phyloP scores from a whole-genome alignment of 2,797 vertebrate species.

The Lagocephalus sceleratus region DNA sequence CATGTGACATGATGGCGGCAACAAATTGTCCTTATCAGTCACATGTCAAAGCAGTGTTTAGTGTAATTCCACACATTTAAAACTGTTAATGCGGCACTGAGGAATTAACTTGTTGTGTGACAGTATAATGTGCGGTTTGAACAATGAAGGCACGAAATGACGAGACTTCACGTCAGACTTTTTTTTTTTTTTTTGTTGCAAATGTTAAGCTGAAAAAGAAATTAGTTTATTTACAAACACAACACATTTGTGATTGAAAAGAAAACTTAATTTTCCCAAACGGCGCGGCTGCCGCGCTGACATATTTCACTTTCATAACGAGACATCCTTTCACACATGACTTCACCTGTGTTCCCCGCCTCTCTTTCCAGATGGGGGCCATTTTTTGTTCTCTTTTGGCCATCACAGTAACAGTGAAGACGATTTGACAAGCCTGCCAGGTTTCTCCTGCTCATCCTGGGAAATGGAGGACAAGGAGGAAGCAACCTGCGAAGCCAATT shows the following conservation, averaged over 20 bases:
- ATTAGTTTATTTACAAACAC: too few species aligned
- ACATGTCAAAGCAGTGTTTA: constrained; percentile 9
- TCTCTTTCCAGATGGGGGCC: constrained; percentile 60
- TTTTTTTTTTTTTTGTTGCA: constrained; percentile 12
- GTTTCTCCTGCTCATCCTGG: constrained; percentile 58
- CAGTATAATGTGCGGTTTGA: not conserved
- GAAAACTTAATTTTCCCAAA: constrained; percentile 39
- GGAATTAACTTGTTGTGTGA: not conserved
- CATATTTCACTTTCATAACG: constrained; percentile 71
- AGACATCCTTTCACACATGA: constrained; percentile 71
- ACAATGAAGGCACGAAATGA: not conserved
- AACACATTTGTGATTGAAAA: constrained; percentile 37
- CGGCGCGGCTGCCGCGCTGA: constrained; percentile 53
- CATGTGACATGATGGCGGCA: not conserved
- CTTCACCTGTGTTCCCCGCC: constrained; percentile 67
- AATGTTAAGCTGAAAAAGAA: too few species aligned
- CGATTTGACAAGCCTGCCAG: constrained; percentile 76
- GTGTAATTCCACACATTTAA: constrained; percentile 14
- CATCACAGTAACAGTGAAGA: constrained; percentile 63
- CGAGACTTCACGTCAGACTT: not conserved
- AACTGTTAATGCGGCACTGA: constrained; percentile 28
- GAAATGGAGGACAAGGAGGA: constrained; percentile 60
- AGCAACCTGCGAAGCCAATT: constrained; percentile 72
- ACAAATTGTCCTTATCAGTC: constrained; percentile 16
- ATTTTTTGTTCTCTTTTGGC: constrained; percentile 65